Conservation (phyloP, 2,888 invertebrate species). For the Drosophila atripex region DNA sequence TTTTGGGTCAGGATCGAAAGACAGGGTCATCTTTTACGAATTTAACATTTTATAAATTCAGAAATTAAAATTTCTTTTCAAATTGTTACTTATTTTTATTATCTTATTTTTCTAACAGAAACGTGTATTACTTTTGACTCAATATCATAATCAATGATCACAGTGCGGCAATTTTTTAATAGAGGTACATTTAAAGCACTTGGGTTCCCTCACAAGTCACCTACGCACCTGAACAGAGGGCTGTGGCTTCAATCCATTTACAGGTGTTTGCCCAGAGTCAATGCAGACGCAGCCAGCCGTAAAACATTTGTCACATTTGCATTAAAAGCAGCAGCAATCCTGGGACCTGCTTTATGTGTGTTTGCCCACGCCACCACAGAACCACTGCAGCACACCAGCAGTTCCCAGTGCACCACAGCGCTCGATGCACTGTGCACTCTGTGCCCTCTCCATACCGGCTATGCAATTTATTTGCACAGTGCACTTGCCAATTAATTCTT, state of each 20-base stretch:
- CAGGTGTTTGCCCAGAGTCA: constrained; percentile 78
- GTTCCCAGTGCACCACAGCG: constrained; percentile 2
- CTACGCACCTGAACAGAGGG: constrained; percentile 28
- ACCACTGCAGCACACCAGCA: not conserved
- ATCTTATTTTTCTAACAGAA: too few relatives aligned
- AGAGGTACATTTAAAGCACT: not conserved
- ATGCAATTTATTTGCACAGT: constrained; percentile 73
- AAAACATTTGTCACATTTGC: constrained; percentile 79
- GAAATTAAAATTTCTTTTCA: not conserved
- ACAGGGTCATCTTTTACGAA: not conserved
- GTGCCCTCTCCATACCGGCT: constrained; percentile 8
- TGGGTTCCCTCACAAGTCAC: not conserved
- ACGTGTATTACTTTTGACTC: too few relatives aligned
- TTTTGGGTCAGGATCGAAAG: constrained; percentile 18
- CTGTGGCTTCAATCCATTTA: constrained; percentile 68
- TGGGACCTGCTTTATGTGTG: constrained; percentile 38
- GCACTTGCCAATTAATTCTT: constrained; percentile 78
- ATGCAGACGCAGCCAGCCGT: constrained; percentile 73
- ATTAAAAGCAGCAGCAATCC: constrained; percentile 62
- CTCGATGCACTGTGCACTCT: not conserved
- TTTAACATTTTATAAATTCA: not conserved
- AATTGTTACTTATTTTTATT: too few relatives aligned
- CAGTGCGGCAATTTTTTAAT: not conserved
- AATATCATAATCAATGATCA: too few relatives aligned
- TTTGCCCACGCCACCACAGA: constrained; percentile 8